phyloP scores from a whole-genome alignment of 2,113 vertebrate species.

The Etia nguti region DNA sequence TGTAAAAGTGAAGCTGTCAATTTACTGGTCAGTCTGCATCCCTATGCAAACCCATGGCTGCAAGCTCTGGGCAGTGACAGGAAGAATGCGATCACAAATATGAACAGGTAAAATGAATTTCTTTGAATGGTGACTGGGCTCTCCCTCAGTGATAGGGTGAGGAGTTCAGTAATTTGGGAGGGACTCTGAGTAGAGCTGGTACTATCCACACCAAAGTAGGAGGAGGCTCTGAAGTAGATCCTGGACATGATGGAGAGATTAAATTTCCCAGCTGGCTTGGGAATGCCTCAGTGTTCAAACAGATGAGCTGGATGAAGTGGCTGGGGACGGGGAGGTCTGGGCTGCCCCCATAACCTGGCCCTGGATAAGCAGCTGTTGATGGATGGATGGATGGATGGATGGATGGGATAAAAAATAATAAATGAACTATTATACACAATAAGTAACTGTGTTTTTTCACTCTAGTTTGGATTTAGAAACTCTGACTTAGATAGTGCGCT shows the following conservation, averaged over 20 bases:
- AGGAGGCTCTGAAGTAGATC: background rate
- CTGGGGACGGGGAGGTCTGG: background rate
- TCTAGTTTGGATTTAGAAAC: background rate
- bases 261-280: background rate
- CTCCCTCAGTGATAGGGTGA: background rate
- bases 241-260: background rate
- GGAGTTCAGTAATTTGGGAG: background rate
- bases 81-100: fast-evolving
- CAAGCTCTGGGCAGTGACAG: background rate
- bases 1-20: too few relatives aligned
- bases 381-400: background rate
- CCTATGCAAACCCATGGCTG: too few relatives aligned
- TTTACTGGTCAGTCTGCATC: too few relatives aligned
- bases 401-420: background rate
- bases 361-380: background rate
- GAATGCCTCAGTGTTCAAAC: background rate
- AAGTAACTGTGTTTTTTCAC: background rate
- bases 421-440: background rate
- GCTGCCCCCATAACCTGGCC: background rate
- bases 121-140: background rate
- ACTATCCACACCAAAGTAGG: background rate
- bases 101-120: background rate
- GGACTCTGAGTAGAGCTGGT: background rate
- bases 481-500: background rate
- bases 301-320: background rate